These are phyloP conservation scores for Porites rus DNA, from an alignment of 92 coral and sea anemone species.

Conservation along the genomic window DNA sequence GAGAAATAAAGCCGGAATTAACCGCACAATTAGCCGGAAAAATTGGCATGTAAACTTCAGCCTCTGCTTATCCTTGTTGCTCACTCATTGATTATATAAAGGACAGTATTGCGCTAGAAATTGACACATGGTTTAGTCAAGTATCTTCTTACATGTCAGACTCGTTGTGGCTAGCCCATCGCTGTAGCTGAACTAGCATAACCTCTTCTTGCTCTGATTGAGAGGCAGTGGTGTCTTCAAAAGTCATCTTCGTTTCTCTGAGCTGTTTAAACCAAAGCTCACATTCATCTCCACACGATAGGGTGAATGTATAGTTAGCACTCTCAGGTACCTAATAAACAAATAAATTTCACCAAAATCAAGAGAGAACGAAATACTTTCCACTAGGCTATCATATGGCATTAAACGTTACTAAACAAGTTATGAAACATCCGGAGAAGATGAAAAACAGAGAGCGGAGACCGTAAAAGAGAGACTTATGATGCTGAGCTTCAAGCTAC, in stretches of 20 bases:
- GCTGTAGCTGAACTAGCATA: slow-evolving; percentile 53
- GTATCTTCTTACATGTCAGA: slow-evolving; percentile 29
- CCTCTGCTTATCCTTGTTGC: background rate
- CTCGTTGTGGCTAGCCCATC: slow-evolving; percentile 63
- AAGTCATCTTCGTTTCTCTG: slow-evolving; percentile 29
- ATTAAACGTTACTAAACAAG: no score
- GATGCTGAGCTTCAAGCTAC: no score
- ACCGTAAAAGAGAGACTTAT: no score
- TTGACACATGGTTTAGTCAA: background rate
- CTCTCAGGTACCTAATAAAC: slow-evolving; percentile 44
- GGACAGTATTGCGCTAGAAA: no score
- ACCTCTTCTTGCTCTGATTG: slow-evolving; percentile 7
- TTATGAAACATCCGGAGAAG: no score
- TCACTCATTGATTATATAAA: background rate
- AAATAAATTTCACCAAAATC: background rate
- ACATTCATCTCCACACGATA: slow-evolving; percentile 69
- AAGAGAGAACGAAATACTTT: background rate
- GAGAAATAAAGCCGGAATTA: no score
- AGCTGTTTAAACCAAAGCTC: slow-evolving; percentile 56
- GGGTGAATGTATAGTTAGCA: slow-evolving; percentile 42
- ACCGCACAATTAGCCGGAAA: no score
- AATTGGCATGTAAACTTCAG: background rate
- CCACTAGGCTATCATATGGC: no score
- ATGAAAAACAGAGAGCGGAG: no score
- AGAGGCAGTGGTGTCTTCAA: slow-evolving; percentile 4